phyloP scores from a whole-genome alignment of 1,140 invertebrate species.

The Macrosteles quadrilineatus region DNA sequence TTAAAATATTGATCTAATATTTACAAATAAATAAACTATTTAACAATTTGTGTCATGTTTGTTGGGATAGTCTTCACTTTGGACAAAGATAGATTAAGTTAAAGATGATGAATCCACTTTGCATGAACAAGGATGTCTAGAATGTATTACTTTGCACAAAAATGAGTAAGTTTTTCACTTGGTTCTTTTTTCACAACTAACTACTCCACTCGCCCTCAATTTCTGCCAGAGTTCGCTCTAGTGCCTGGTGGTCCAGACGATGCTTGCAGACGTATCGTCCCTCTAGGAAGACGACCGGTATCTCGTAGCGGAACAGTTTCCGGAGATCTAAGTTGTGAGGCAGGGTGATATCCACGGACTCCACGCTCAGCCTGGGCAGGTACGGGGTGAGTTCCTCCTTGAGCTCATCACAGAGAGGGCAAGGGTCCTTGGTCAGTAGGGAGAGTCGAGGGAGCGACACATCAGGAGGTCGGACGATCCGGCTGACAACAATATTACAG shows the following conservation, averaged over 20 bases:
- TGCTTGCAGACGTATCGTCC: conserved; percentile 84
- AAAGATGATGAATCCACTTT: no score
- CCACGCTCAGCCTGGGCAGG: conserved; percentile 59
- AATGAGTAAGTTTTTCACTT: no score
- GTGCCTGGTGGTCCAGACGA: conserved; percentile 60
- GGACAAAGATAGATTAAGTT: no score
- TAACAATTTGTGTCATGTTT: no score
- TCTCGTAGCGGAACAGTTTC: conserved; percentile 78
- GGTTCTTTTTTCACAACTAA: neutral
- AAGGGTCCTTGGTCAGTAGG: conserved; percentile 79
- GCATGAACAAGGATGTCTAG: no score
- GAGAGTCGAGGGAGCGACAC: conserved; percentile 59
- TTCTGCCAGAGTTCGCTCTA: conserved; percentile 53
- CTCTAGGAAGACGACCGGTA: conserved; percentile 85
- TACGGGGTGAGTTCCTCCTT: conserved; percentile 67
- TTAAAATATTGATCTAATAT: no score
- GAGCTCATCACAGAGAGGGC: conserved; percentile 78
- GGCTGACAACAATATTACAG: neutral
- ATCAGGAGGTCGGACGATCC: neutral
- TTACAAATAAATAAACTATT: no score
- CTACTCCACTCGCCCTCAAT: conserved; percentile 1
- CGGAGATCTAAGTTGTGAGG: conserved; percentile 71
- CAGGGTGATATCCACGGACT: conserved; percentile 74
- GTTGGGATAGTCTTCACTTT: no score
- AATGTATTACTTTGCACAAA: no score